These are phyloP conservation scores for Xenus cinereus DNA, from an alignment of 2,113 vertebrate species.

Conservation along the genomic window DNA sequence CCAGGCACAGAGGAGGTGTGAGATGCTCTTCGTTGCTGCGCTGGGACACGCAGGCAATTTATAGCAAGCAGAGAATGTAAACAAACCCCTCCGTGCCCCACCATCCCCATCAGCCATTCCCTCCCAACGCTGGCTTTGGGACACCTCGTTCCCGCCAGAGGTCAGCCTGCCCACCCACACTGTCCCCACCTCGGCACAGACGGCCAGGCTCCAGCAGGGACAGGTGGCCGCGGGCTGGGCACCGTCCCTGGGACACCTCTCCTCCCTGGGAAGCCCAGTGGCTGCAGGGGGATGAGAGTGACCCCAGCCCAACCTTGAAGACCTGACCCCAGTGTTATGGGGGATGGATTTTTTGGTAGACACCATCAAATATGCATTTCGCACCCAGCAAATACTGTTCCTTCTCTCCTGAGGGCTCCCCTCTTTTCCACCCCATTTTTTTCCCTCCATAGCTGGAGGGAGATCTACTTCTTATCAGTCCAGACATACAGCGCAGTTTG, in stretches of 20 bases:
- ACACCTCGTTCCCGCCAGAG: neutral
- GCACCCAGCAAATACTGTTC: neutral
- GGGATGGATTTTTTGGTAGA: neutral
- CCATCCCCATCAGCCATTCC: accelerated
- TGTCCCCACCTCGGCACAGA: neutral
- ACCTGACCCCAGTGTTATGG: neutral
- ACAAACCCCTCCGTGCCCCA: neutral
- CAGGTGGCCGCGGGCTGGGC: neutral
- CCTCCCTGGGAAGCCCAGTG: neutral
- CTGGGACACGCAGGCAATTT: conserved; percentile 1
- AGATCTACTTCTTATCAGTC: neutral
- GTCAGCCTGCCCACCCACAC: neutral
- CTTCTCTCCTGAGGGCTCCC: neutral
- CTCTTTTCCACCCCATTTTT: neutral
- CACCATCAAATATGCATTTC: neutral
- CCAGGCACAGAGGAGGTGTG: neutral
- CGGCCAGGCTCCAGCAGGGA: neutral
- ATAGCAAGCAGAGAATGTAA: conserved; percentile 62
- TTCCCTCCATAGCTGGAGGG: neutral
- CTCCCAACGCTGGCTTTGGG: neutral
- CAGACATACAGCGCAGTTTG: accelerated
- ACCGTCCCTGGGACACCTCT: neutral
- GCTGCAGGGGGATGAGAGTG: neutral
- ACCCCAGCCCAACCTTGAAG: neutral
- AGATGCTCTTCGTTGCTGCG: neutral